Evolutionary conservation across 2,113 vertebrate species (phyloP).

Genomic region (Vulpes vulpes): DNA sequence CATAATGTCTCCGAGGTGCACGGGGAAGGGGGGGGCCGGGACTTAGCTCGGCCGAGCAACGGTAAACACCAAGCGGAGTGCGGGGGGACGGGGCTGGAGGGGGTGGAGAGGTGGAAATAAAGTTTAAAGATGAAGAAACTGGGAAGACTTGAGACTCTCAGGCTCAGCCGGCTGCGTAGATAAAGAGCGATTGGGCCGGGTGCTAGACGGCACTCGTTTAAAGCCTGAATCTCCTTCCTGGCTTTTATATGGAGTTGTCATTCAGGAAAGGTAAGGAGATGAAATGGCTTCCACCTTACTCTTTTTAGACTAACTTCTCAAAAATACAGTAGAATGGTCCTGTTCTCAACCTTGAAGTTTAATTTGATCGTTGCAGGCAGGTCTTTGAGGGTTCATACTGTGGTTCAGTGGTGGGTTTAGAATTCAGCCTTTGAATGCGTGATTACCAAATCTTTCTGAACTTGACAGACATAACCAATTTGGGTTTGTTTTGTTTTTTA

Average conservation of each 20-base stretch:
- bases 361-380: not conserved
- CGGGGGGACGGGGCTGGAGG: slow-evolving; percentile 45
- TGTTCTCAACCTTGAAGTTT: not conserved
- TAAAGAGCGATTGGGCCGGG: not conserved
- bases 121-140: slow-evolving; percentile 50
- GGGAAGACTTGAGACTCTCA: not conserved
- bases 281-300: slow-evolving; percentile 27
- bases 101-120: not conserved
- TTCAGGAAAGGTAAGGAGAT: slow-evolving; percentile 68
- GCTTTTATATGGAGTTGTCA: slow-evolving; percentile 62
- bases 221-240: not conserved
- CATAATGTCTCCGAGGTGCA: slow-evolving; percentile 73
- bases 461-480: not conserved
- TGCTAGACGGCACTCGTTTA: not conserved
- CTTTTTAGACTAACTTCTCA: not conserved
- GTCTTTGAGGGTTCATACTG: not conserved
- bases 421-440: slow-evolving; percentile 38
- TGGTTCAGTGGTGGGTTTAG: not conserved
- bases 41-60: slow-evolving; percentile 66
- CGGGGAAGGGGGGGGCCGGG: slow-evolving; percentile 72
- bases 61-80: slow-evolving; percentile 68
- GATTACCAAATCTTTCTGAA: slow-evolving; percentile 17
- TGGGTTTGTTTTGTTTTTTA: not conserved
- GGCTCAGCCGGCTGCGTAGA: not conserved
- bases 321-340: not conserved